Evolutionary conservation across 2,113 vertebrate species (phyloP).

Genomic region (Anhinga rufa): DNA sequence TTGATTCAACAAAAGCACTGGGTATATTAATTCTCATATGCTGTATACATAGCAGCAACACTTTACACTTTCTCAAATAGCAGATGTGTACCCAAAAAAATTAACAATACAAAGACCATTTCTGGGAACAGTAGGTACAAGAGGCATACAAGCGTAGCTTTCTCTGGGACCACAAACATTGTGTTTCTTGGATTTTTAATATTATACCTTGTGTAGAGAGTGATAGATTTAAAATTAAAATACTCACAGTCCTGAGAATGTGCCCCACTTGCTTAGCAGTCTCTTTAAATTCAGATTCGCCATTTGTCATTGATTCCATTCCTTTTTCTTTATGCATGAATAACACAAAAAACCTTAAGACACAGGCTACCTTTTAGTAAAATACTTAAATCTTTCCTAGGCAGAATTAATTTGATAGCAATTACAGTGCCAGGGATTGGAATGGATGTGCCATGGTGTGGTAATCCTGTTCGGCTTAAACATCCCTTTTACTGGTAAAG

Average conservation of each 20-base stretch:
- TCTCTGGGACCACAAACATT: not conserved
- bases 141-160: not conserved
- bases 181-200: not conserved
- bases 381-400: not conserved
- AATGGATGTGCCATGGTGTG: not conserved
- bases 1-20: not conserved
- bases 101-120: not conserved
- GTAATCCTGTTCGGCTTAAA: not conserved
- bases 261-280: not conserved
- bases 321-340: not conserved
- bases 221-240: not conserved
- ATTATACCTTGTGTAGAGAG: not conserved
- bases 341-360: not conserved
- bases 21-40: not conserved
- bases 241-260: not conserved
- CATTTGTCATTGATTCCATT: not conserved
- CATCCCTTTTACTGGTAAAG: not conserved
- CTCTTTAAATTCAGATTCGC: not conserved
- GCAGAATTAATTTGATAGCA: not conserved
- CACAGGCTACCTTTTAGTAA: not conserved
- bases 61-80: not conserved
- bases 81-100: not conserved
- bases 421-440: not conserved
- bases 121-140: not conserved
- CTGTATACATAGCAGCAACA: not conserved